phyloP scores from a whole-genome alignment of 2,113 vertebrate species.

The Eptesicus fuscus region DNA sequence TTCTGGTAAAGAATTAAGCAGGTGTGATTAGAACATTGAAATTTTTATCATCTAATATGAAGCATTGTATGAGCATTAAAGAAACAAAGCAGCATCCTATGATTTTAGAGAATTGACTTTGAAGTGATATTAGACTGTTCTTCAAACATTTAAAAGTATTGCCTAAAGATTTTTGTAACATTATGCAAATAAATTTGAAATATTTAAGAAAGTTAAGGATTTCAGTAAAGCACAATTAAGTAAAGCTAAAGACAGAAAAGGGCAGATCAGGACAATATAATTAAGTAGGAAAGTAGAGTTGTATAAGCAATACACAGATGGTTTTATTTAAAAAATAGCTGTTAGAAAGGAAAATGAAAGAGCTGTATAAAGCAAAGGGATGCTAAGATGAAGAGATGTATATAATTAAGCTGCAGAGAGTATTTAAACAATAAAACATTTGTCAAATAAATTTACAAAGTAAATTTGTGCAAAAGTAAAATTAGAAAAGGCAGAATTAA shows the following conservation, averaged over 20 bases:
- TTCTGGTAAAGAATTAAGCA: neutral
- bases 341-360: conserved; percentile 41
- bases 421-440: conserved; percentile 25
- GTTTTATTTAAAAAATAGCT: neutral
- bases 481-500: neutral
- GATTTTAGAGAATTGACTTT: conserved; percentile 32
- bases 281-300: conserved; percentile 29
- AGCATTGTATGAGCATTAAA: neutral
- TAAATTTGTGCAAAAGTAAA: neutral
- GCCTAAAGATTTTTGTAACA: neutral
- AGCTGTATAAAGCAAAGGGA: neutral
- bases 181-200: conserved; percentile 59
- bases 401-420: neutral
- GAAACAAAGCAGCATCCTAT: neutral
- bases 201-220: conserved; percentile 47
- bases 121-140: neutral
- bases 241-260: conserved; percentile 49
- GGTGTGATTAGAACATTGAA: neutral
- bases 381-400: conserved; percentile 4
- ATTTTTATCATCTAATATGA: neutral
- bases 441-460: conserved; percentile 27
- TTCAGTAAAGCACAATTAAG: conserved; percentile 44
- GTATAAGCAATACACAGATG: conserved; percentile 25
- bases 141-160: conserved; percentile 24
- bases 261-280: conserved; percentile 38